Evolutionary conservation across 2,888 invertebrate species (phyloP), one percentile per base, ranked within the genome.

Genomic region (Pardosa pseudoannulata): DNA sequence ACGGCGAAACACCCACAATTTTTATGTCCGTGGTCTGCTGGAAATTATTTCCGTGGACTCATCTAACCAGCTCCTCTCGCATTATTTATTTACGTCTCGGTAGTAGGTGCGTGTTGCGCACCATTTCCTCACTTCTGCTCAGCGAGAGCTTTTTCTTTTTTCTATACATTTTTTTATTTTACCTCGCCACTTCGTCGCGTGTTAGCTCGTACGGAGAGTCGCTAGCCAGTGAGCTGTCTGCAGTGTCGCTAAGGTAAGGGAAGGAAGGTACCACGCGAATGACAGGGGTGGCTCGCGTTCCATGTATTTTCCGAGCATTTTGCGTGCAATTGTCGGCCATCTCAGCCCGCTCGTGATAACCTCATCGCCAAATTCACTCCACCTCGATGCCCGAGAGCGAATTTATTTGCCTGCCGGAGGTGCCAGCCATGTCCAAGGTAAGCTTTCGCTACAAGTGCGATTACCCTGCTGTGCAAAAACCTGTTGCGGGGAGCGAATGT

Each of bases 211-310:
- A 23, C 56, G 56, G 23, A 56, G 56, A 56, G 56, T 56, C 23
- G 56, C 56, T 56, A 56, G 56, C 56, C 56, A 23, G 29, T 23
- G 36, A n/a, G 36, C 67, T 29, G 31, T 32, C 32, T 67, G 36
- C 36, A 19, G 67, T 56, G 83, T 56, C 50, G 73, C 65, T 56
- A 73, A 83, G 82, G 82, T 80, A 80, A 80, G 72, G 67, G 39
- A 71, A 70, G 82, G 78, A 76, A 78, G 72, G 75, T 71, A 75
- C 82, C 75, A 82, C 78, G 76, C 83, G 83, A 67, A 41, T 62
- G 67, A 73, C 67, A 79, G 83, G 83, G 83, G 83, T 78, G 83
- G 72, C 64, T 70, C 62, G 70, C 56, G 23, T 50, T 41, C 23
- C 28, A 56, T 56, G 56, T 5, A 56, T 56, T 46, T 46, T 16